These are phyloP conservation scores for Lingula anatina DNA, from an alignment of 2,888 invertebrate genomes.

Conservation along the genomic window DNA sequence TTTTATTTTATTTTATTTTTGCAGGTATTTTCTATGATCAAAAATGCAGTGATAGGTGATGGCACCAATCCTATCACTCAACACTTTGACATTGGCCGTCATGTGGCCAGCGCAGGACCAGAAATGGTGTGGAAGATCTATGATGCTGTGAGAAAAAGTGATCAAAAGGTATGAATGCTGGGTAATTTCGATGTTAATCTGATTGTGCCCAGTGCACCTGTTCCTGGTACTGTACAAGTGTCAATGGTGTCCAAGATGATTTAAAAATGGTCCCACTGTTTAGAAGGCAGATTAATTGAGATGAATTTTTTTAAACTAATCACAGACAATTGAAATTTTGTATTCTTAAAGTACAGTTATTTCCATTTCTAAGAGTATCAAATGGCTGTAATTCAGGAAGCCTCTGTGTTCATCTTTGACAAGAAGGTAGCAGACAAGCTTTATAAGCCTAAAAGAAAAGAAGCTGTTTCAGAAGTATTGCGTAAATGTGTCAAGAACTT, in stretches of 20 bases:
- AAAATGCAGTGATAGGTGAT: slow-evolving; percentile 40
- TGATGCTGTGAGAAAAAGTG: slow-evolving; percentile 81
- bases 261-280: no score
- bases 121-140: slow-evolving; percentile 88
- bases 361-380: slow-evolving; percentile 3
- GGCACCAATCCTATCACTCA: slow-evolving; percentile 70
- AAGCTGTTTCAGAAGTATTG: slow-evolving; percentile 83
- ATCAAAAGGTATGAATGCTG: slow-evolving; percentile 72
- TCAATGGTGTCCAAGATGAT: no score
- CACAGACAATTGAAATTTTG: no score
- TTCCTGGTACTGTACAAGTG: no score
- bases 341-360: not conserved
- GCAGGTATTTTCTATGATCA: slow-evolving; percentile 42
- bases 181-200: not conserved
- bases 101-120: slow-evolving; percentile 75
- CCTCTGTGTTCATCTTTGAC: slow-evolving; percentile 89
- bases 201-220: no score
- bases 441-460: slow-evolving; percentile 85
- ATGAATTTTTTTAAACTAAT: no score
- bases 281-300: no score
- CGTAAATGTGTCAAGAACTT: slow-evolving; percentile 73
- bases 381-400: slow-evolving; percentile 64
- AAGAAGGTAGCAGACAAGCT: slow-evolving; percentile 87
- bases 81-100: slow-evolving; percentile 81
- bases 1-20: no score